These are phyloP conservation scores for Volucella zonaria DNA, from an alignment of 2,888 invertebrate genomes.

Conservation along the genomic window DNA sequence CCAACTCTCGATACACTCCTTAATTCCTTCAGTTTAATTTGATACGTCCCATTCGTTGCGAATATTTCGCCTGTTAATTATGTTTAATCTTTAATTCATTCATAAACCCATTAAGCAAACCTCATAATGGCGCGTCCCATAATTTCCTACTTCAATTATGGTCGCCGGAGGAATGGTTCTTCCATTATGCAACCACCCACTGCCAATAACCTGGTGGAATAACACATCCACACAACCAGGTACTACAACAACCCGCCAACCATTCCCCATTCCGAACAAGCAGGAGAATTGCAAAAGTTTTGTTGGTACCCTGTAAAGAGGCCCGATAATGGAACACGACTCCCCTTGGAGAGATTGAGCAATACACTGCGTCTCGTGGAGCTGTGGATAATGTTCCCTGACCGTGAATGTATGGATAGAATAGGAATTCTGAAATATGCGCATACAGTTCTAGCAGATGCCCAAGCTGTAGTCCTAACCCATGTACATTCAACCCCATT, in stretches of 20 bases:
- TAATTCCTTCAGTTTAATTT: conserved; percentile 39
- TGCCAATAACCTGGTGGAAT: not conserved
- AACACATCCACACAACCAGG: not conserved
- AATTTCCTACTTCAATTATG: conserved; percentile 50
- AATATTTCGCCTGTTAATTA: conserved; percentile 54
- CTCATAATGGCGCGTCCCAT: conserved; percentile 52
- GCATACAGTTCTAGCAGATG: not conserved
- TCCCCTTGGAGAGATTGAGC: not conserved
- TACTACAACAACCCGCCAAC: conserved; percentile 1
- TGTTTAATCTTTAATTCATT: conserved; percentile 67
- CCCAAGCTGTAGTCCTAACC: conserved; percentile 2
- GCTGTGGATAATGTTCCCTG: conserved; percentile 5
- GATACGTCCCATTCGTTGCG: conserved; percentile 31
- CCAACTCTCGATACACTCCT: conserved; percentile 17
- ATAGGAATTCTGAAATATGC: not conserved
- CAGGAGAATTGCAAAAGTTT: conserved; percentile 6
- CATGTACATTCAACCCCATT: not conserved
- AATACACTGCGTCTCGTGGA: not conserved
- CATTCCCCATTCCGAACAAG: not conserved
- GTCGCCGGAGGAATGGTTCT: conserved; percentile 1
- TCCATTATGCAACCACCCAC: conserved; percentile 24
- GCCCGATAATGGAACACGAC: conserved; percentile 27
- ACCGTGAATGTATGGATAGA: not conserved
- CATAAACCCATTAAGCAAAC: conserved; percentile 67
- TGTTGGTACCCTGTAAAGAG: conserved; percentile 24